Base-by-base conservation (phyloP, 1,140 invertebrate genomes). In the Carposina sasakii region DNA sequence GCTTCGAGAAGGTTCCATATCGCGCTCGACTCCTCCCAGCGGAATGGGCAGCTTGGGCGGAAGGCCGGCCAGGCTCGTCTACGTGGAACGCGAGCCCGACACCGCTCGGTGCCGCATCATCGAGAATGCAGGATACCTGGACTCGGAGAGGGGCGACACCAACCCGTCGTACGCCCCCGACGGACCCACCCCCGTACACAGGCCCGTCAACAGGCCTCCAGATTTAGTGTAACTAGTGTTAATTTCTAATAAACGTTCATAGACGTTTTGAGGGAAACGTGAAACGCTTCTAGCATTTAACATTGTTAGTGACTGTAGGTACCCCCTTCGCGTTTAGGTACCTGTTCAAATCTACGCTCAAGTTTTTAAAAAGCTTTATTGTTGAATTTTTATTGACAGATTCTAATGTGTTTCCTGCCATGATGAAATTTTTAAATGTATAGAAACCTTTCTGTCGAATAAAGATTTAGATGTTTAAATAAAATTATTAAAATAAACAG, bases 311-410 rank as follows among this genome's bases (percentile, higher is more conserved):
- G 67, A 64, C 57, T 63, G 61, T 74, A 67, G 72, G 70, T 69
- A 67, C 62, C 57, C 63, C 55, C 55, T 60, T 66, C 60, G 73
- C 74, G 65, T 73, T 67, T 76, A 69, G 70, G 71, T 71, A 68
- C 71, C 74, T 60, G 63, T 76, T 76, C 51, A 58, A 71, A 55
- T 77, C 68, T 79, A 77, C 69, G 79, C 76, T 81, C 76, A 81
- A 81, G 56, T 78, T 81, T 73, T 62, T 72, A 67, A 77, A n/a
- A 76, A 72, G 79, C 77, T 83, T 79, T 79, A 79, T 76, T 78
- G 74, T 83, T 83, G 62, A 69, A 63, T 69, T 74, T 76, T 83
- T 72, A 76, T 71, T 75, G 48, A 74, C 52, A 76, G 62, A 76
- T 81, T 79, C 63, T 75, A 76, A 70, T 81, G 59, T 65, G 65